Conservation (phyloP, 2,113 vertebrate genomes). For the Aythya baeri region DNA sequence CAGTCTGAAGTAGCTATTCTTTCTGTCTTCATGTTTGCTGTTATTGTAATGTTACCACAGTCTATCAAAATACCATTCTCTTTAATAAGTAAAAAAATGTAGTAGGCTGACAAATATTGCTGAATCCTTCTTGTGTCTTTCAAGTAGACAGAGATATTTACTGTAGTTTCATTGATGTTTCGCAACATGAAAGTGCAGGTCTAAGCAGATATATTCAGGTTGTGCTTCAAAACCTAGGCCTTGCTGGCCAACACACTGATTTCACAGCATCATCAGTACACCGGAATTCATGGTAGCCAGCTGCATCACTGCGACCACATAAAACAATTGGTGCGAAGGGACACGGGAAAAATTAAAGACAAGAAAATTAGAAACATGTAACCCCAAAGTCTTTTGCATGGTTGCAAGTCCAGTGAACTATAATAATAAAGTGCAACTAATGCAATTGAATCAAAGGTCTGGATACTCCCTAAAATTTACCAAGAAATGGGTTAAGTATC, state of each 20-base stretch:
- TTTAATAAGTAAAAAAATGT: constrained; percentile 2
- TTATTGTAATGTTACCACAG: background rate
- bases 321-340: background rate
- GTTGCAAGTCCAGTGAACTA: background rate
- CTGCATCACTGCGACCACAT: background rate
- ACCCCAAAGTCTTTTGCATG: background rate
- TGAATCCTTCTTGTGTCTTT: background rate
- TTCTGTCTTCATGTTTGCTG: constrained; percentile 1
- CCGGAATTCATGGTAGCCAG: background rate
- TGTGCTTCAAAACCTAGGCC: background rate
- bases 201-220: background rate
- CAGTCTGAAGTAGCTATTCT: constrained; percentile 18
- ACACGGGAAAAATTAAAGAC: background rate
- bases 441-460: background rate
- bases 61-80: constrained; percentile 5
- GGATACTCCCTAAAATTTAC: background rate
- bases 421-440: background rate
- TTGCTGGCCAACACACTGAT: background rate
- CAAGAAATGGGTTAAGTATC: background rate
- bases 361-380: background rate
- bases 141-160: background rate
- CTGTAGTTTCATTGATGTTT: background rate
- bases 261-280: background rate
- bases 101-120: background rate
- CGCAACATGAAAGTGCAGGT: background rate